Evolutionary conservation across 2,888 invertebrate species (phyloP), one percentile per base, ranked within the genome.

Genomic region (Ganaspis brasiliensis): DNA sequence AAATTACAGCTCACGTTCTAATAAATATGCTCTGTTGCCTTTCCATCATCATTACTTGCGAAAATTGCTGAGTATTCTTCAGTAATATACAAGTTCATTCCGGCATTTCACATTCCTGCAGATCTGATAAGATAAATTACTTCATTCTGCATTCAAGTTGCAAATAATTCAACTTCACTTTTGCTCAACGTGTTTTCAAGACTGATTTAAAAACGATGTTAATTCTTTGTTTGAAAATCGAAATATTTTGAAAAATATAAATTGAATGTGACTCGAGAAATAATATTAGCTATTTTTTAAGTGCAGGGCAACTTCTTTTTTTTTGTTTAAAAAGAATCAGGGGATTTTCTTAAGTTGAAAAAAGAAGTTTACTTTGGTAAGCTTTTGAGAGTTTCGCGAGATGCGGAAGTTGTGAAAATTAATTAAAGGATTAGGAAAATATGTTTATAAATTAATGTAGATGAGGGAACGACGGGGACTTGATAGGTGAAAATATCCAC

Each of bases 21-120:
- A 37, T 61, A 61, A 61, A 37, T 37, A 61, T 10, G 10, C 31
- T 61, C 35, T 37, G 45, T 24, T 45, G n/a, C 67, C 59, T 45
- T 14, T 67, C 45, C 67, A 67, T 67, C 67, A 67, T 67, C 67
- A 67, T 67, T 67, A 63, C 24, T 40, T 45, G 24, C 21, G 21
- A 45, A 67, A 67, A 67, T 67, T 67, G n/a, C 40, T 21, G 19
- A 67, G 67, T 45, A 45, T 67, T 67, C 45, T 45, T 45, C 45
- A 67, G 67, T 52, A 19, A 52, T 52, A 45, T 67, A 67, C 67
- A 45, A 67, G 40, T 67, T 67, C 67, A 67, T 67, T 67, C 24
- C 24, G n/a, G 24, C 16, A 45, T 24, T 61, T 26, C 16, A 35
- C 16, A 16, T 61, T 19, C 12, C 40, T 45, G 21, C 3, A 40